Percentiles rank a stretch among this genome's conserved stretches.
Evolutionary conservation across 2,888 invertebrate species (phyloP).

Genomic region (Prosopocoilus inquinatus): DNA sequence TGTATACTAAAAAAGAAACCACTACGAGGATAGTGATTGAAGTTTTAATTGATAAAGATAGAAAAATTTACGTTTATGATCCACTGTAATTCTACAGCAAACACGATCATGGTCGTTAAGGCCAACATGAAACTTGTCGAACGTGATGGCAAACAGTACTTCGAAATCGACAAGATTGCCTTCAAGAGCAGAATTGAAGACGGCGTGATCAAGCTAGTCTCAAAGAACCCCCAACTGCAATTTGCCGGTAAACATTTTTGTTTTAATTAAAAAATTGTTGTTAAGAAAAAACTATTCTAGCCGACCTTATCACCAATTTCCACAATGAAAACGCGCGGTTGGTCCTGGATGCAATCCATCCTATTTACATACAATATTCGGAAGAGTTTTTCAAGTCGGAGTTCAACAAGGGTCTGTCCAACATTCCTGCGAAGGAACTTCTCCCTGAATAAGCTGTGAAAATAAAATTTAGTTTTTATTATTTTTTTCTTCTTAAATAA

Average conservation of each 20-base stretch:
- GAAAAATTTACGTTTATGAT: not conserved
- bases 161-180: constrained; percentile 60
- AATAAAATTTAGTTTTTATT: too few relatives aligned
- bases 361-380: constrained; percentile 66
- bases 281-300: constrained; percentile 45
- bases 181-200: constrained; percentile 62
- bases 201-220: constrained; percentile 58
- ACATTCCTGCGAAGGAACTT: constrained; percentile 60
- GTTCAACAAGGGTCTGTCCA: constrained; percentile 59
- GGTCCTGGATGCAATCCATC: constrained; percentile 66
- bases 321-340: constrained; percentile 67
- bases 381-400: constrained; percentile 61
- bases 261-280: not conserved
- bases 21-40: not conserved
- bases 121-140: constrained; percentile 58
- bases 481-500: too few relatives aligned
- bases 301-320: constrained; percentile 66
- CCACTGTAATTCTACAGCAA: constrained; percentile 42
- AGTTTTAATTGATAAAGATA: not conserved
- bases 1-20: too few relatives aligned
- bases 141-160: constrained; percentile 61
- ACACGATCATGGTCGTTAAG: constrained; percentile 59
- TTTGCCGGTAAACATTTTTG: constrained; percentile 52
- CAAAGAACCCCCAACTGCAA: constrained; percentile 58
- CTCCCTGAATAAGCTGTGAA: constrained; percentile 47